Evolutionary conservation across 1,140 invertebrate genomes (phyloP).

Genomic region (Adelges cooleyi): DNA sequence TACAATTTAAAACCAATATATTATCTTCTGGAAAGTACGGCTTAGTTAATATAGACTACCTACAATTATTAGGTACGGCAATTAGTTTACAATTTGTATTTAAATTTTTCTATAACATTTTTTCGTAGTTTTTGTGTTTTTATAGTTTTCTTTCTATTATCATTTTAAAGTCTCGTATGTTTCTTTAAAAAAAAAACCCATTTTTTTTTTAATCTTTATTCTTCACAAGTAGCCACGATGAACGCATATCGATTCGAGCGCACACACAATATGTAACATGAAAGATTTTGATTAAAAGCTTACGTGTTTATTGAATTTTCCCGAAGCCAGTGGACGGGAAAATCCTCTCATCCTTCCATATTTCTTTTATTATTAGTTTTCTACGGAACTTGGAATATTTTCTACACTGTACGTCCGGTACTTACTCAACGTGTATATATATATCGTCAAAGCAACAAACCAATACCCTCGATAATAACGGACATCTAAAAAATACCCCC

Average conservation of each 20-base stretch:
- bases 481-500: background rate
- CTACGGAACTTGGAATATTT: conserved; percentile 10
- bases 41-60: no score
- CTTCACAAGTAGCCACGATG: no score
- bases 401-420: background rate
- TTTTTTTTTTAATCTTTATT: no score
- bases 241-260: background rate
- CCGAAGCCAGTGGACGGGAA: conserved; percentile 8
- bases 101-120: no score
- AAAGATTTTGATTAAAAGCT: conserved; percentile 7
- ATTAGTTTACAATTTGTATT: no score
- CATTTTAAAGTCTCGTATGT: no score
- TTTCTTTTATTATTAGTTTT: conserved; percentile 24
- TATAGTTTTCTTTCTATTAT: no score
- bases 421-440: background rate
- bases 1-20: no score
- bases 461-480: background rate
- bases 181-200: no score
- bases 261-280: background rate
- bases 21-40: no score
- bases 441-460: background rate
- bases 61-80: no score
- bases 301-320: background rate
- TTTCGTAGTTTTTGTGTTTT: no score
- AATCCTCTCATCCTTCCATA: conserved; percentile 7